phyloP scores from a whole-genome alignment of 2,113 vertebrate genomes.

The Campylorhamphus procurvoides region DNA sequence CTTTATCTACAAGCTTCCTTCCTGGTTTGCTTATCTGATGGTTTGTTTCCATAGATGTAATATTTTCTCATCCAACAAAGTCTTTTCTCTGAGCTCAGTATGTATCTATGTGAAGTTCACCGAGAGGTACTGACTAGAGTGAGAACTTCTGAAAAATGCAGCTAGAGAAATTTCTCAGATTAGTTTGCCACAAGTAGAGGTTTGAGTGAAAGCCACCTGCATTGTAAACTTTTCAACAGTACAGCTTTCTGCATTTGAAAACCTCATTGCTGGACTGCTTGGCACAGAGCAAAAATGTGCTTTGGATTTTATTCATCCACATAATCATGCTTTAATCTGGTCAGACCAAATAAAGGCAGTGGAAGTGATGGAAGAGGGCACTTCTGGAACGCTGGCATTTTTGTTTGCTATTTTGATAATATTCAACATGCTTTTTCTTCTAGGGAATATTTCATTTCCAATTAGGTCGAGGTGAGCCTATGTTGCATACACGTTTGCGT shows the following conservation, averaged over 20 bases:
- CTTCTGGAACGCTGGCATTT: neutral
- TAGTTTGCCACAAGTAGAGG: neutral
- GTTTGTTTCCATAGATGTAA: neutral
- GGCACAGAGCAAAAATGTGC: neutral
- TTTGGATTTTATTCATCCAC: neutral
- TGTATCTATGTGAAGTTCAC: neutral
- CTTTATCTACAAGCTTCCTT: neutral
- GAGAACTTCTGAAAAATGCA: neutral
- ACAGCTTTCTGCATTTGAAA: neutral
- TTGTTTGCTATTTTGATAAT: neutral
- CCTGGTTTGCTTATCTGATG: neutral
- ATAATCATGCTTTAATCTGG: neutral
- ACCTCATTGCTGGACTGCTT: neutral
- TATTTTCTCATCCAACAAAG: neutral
- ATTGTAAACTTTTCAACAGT: neutral
- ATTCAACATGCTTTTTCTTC: neutral
- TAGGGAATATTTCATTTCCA: conserved; percentile 99
- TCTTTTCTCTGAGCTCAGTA: neutral
- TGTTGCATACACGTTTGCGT: conserved; percentile 95
- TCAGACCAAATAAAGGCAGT: neutral
- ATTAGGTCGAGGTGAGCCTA: conserved; percentile 92
- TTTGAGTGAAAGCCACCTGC: neutral
- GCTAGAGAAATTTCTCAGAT: neutral
- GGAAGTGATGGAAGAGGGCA: neutral
- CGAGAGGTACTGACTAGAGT: neutral